Evolutionary conservation across 2,888 invertebrate genomes (phyloP).

Genomic region (Callinectes sapidus): DNA sequence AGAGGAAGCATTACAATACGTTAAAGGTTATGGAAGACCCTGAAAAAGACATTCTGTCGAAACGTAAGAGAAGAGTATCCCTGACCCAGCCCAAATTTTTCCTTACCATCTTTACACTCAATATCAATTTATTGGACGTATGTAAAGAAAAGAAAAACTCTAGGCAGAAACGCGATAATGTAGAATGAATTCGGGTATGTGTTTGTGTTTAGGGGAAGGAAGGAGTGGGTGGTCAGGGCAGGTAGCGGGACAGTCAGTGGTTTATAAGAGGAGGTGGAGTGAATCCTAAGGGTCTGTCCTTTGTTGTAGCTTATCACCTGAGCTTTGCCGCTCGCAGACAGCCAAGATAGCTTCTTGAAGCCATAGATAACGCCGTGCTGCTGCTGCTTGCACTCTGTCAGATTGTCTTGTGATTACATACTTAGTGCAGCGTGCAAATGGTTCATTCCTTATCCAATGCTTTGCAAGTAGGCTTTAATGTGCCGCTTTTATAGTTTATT

Average conservation of each 20-base stretch:
- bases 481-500: too few relatives aligned
- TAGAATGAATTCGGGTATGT: neutral
- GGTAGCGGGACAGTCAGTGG: neutral
- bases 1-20: neutral
- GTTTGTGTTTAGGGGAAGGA: neutral
- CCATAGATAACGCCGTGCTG: neutral
- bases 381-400: neutral
- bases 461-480: too few relatives aligned
- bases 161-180: neutral
- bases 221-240: neutral
- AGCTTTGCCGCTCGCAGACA: neutral
- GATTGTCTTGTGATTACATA: too few relatives aligned
- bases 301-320: slow-evolving; percentile 30
- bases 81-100: too few relatives aligned
- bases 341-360: neutral
- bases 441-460: too few relatives aligned
- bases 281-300: neutral
- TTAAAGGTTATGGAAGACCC: neutral
- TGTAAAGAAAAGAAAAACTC: neutral
- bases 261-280: neutral
- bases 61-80: too few relatives aligned
- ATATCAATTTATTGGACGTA: too few relatives aligned
- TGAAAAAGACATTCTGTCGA: too few relatives aligned
- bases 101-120: too few relatives aligned
- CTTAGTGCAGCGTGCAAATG: too few relatives aligned